Conservation (phyloP, 2,113 vertebrate genomes). For the Acrocephalus arundinaceus region DNA sequence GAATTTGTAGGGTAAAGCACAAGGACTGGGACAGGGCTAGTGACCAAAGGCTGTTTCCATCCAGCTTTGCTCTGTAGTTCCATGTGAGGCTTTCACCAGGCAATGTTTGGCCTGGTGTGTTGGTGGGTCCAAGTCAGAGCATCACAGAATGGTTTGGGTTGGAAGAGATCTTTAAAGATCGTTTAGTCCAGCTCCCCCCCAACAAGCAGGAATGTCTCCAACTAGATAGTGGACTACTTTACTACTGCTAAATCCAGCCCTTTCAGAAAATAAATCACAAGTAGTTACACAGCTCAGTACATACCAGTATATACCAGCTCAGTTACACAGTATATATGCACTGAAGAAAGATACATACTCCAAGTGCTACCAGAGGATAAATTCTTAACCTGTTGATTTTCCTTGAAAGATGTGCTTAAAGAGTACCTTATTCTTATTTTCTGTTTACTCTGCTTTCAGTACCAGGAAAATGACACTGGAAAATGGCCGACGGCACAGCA, state of each 20-base stretch:
- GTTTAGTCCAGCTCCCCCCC: neutral
- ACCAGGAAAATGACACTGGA: neutral
- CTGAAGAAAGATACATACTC: neutral
- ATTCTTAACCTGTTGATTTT: neutral
- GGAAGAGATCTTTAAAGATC: neutral
- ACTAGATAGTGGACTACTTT: neutral
- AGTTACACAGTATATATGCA: neutral
- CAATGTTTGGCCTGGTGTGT: fast-evolving
- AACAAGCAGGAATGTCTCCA: neutral
- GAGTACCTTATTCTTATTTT: neutral
- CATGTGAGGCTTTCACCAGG: neutral
- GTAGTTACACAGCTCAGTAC: neutral
- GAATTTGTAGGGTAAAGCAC: neutral
- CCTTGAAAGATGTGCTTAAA: neutral
- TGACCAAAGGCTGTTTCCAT: neutral
- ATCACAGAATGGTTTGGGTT: neutral
- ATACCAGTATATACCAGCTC: neutral
- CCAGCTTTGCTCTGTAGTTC: neutral
- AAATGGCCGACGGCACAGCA: neutral
- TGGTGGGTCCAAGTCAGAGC: neutral
- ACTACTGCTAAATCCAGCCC: neutral
- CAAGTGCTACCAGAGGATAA: neutral
- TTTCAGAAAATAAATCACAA: neutral
- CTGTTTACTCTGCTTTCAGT: neutral
- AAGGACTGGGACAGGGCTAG: neutral